A percentile compares a stretch with the other conserved stretches of the same genome.
Evolutionary conservation across 2,888 invertebrate species (phyloP).

Genomic region (Thereva nobilitata): DNA sequence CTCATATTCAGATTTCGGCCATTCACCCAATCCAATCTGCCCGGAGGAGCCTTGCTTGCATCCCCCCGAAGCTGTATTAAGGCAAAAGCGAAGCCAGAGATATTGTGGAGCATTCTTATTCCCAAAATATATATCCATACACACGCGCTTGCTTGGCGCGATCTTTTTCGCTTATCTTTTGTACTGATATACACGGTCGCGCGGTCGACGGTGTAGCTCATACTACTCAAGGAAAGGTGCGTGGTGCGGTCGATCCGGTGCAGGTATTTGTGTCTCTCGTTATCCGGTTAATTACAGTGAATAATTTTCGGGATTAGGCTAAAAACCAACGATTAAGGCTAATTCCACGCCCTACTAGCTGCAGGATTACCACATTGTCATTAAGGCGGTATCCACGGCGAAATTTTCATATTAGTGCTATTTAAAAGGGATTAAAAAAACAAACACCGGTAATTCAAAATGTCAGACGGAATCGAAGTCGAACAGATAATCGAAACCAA

Average conservation of each 20-base stretch:
- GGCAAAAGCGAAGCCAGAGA: neutral
- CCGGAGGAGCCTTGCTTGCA: too few species aligned
- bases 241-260: constrained; percentile 13
- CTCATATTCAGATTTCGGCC: too few species aligned
- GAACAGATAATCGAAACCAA: constrained; percentile 68
- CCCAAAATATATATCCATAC: constrained; percentile 2
- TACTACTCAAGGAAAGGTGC: constrained; percentile 23
- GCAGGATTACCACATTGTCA: constrained; percentile 8
- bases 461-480: constrained; percentile 67
- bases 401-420: neutral
- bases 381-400: neutral
- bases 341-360: neutral
- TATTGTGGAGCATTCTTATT: constrained; percentile 21
- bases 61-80: too few species aligned
- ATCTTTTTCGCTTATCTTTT: neutral
- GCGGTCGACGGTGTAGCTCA: neutral
- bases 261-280: neutral
- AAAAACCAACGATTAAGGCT: constrained; percentile 6
- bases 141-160: neutral
- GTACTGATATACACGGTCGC: too few species aligned
- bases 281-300: constrained; percentile 15
- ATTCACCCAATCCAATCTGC: too few species aligned
- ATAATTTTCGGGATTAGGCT: neutral
- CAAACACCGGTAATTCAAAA: constrained; percentile 37
- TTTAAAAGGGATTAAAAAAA: neutral